These are phyloP conservation scores for Trididemnum nubilum DNA, from an alignment of 23 tunicate genomes.

Conservation along the genomic window DNA sequence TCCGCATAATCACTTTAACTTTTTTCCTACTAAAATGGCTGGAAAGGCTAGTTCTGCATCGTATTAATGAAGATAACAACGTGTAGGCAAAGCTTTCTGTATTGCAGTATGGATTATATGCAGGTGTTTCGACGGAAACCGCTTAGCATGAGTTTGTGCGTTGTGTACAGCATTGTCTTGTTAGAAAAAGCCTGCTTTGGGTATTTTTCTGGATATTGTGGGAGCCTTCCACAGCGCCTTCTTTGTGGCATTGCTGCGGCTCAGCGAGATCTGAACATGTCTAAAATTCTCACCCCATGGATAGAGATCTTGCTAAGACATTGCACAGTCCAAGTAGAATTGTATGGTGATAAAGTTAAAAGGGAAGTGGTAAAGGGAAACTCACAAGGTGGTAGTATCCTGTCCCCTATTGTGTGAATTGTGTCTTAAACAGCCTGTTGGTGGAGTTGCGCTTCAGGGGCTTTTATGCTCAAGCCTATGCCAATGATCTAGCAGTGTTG, in stretches of 20 bases:
- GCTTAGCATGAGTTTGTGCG: neutral
- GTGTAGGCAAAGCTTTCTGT: neutral
- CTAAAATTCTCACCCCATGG: too few relatives aligned
- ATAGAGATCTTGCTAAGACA: neutral
- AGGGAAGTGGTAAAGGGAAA: neutral
- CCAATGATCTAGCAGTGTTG: neutral
- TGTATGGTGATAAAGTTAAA: neutral
- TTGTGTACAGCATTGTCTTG: neutral
- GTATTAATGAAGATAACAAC: neutral
- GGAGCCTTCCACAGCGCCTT: neutral
- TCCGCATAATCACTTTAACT: neutral
- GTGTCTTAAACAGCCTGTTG: too few relatives aligned
- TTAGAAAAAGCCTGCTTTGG: neutral
- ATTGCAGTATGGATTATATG: neutral
- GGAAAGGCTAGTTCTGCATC: neutral
- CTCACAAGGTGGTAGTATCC: neutral
- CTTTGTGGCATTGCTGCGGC: too few relatives aligned
- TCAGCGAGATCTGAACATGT: too few relatives aligned
- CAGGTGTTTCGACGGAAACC: neutral
- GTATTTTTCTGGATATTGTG: neutral
- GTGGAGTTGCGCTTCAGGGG: neutral
- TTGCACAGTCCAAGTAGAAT: neutral
- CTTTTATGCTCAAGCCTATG: neutral
- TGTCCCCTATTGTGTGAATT: too few relatives aligned
- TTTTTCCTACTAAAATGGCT: neutral